Conservation (phyloP, 2,888 invertebrate species). For the Aricia artaxerxes region DNA sequence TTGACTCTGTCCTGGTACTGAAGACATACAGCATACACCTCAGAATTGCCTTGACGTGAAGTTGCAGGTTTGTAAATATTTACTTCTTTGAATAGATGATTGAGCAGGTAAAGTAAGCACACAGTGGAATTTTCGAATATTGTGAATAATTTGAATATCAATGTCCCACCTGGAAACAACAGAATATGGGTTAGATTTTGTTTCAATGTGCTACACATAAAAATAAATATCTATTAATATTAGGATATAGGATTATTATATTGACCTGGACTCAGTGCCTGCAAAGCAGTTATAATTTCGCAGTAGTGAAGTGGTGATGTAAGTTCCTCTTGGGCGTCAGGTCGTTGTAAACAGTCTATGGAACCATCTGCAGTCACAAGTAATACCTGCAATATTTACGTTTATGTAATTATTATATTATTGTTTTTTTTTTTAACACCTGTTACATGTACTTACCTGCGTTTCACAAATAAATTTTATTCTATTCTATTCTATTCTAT, state of each 20-base stretch:
- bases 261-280: slow-evolving; percentile 81
- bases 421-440: too few species aligned
- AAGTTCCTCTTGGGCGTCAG: slow-evolving; percentile 91
- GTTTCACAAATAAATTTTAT: too few species aligned
- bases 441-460: too few species aligned
- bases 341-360: slow-evolving; percentile 91
- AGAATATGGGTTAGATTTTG: background rate
- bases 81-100: slow-evolving; percentile 86
- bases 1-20: slow-evolving; percentile 76
- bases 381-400: slow-evolving; percentile 66
- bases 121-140: slow-evolving; percentile 91
- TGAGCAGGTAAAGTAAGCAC: slow-evolving; percentile 88
- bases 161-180: slow-evolving; percentile 83
- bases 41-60: slow-evolving; percentile 97
- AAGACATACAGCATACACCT: slow-evolving; percentile 91
- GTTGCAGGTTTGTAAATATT: slow-evolving; percentile 92
- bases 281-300: slow-evolving; percentile 89
- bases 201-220: too few species aligned
- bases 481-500: too few species aligned
- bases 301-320: slow-evolving; percentile 91
- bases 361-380: slow-evolving; percentile 97
- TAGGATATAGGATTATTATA: background rate
- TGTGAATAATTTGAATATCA: slow-evolving; percentile 95
- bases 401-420: background rate
- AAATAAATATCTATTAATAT: background rate